A percentile compares a stretch with the other conserved stretches of the same genome.
Evolutionary conservation across 2,113 vertebrate species (phyloP).

Genomic region (Xiphias gladius): DNA sequence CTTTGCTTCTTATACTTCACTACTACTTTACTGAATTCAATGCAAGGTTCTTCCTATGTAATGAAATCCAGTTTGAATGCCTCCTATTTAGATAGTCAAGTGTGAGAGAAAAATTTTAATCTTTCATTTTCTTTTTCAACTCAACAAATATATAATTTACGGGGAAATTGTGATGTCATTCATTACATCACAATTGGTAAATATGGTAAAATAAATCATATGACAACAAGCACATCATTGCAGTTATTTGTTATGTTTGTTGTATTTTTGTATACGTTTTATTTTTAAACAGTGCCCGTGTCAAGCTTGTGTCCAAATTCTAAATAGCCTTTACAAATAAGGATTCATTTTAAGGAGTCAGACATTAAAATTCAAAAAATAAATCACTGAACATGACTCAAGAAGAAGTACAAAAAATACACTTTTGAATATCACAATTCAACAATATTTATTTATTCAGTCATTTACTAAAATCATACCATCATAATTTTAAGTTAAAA

Average conservation of each 20-base stretch:
- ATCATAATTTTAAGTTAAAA: background rate
- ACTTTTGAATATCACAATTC: background rate
- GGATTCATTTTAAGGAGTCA: background rate
- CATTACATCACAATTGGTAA: background rate
- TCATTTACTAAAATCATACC: fast-evolving
- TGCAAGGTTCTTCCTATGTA: background rate
- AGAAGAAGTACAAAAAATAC: background rate
- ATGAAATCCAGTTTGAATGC: background rate
- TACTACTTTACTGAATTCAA: background rate
- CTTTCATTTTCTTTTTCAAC: background rate
- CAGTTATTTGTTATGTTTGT: background rate
- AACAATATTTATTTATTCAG: background rate
- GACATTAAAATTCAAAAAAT: background rate
- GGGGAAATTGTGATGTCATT: background rate
- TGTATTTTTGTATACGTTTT: background rate
- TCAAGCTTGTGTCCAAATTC: slow-evolving; percentile 3
- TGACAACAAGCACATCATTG: background rate
- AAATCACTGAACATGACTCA: background rate
- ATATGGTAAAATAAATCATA: slow-evolving; percentile 1
- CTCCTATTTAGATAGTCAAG: background rate
- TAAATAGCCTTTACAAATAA: slow-evolving; percentile 1
- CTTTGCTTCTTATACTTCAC: background rate
- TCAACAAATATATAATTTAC: background rate
- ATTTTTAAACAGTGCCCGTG: background rate
- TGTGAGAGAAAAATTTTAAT: background rate